Base-by-base conservation (phyloP, 2,113 vertebrate genomes). In the Ondatra zibethicus region DNA sequence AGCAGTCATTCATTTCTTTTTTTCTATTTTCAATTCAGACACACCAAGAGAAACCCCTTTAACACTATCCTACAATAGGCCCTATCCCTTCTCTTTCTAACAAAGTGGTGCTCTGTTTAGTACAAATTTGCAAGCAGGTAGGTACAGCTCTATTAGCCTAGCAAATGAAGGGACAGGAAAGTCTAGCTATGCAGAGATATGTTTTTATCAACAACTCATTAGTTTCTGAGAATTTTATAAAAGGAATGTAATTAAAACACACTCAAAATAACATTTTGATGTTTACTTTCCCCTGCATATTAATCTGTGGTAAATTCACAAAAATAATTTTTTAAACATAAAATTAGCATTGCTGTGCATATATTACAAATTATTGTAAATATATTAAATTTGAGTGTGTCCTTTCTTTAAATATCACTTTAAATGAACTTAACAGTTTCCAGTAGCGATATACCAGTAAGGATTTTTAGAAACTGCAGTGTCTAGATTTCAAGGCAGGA, bases 391-490 rank as follows among this genome's bases (percentile, higher is more conserved):
- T n/a, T n/a, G 70, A 93, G 55, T 75, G 45, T 86, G 19, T 95
- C 39, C 31, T 23, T 80, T 61, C 17, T 47, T 55, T 88, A 93
- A 94, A 70, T 87, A 39, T 72, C 14, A 31, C 68, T 95, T 96
- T 91, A 65, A 72, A 92, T 55, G 19, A 91, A 89, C 13, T 88
- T 77, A 61, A 52, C 36, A 80, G 17, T 3, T 90, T 95, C 50
- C 80, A 85, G 65, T 36, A 81, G 55, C 93, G 58, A 87, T 76
- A 88, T 1, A 90, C 7, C 33, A 93, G 29, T 95, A 92, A 75
- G 80, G 63, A 95, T 80, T 97, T 97, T 93, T 80, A 13, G 84
- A 87, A 95, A 92, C 36, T 88, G 45, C 25, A 66, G 39, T 95
- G 52, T 96, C 39, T 94, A 50, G 50, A 96, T 95, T 95, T 94